Evolutionary conservation across 2,113 vertebrate genomes (phyloP).

Genomic region (Neotoma lepida): DNA sequence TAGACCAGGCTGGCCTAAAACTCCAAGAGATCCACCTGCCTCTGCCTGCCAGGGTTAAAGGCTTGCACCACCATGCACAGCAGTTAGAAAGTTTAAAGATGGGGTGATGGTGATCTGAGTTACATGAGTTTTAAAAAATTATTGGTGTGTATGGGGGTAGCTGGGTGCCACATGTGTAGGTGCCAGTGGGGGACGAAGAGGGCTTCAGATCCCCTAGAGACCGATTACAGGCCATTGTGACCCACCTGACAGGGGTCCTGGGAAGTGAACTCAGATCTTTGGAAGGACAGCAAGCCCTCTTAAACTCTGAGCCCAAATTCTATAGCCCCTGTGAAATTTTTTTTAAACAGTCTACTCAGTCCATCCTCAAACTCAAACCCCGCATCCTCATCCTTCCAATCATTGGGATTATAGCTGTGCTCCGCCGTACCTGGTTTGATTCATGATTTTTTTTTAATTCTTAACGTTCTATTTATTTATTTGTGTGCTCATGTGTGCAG

Average conservation of each 20-base stretch:
- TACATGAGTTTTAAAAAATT: not conserved
- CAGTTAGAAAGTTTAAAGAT: not conserved
- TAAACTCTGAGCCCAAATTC: not conserved
- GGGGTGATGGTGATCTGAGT: not conserved
- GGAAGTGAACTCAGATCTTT: not conserved
- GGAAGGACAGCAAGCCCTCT: not conserved
- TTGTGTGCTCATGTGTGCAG: not conserved
- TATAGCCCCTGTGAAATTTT: not conserved
- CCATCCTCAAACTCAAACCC: not conserved
- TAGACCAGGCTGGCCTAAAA: not conserved
- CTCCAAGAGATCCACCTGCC: not conserved
- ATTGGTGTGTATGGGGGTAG: not conserved
- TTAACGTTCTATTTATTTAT: not conserved
- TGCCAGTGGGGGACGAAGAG: not conserved
- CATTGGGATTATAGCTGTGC: not conserved
- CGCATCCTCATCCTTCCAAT: not conserved
- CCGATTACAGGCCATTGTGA: not conserved
- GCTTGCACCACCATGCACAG: not conserved
- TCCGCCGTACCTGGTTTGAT: not conserved
- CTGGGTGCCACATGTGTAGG: not conserved
- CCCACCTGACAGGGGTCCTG: not conserved
- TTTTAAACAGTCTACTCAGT: not conserved
- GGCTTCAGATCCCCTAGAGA: not conserved
- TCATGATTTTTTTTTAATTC: not conserved
- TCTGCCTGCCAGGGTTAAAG: not conserved